A percentile compares a stretch with the other conserved stretches of the same genome.
phyloP scores from a whole-genome alignment of 2,797 vertebrate species.

The Platyrinchus mystaceus region DNA sequence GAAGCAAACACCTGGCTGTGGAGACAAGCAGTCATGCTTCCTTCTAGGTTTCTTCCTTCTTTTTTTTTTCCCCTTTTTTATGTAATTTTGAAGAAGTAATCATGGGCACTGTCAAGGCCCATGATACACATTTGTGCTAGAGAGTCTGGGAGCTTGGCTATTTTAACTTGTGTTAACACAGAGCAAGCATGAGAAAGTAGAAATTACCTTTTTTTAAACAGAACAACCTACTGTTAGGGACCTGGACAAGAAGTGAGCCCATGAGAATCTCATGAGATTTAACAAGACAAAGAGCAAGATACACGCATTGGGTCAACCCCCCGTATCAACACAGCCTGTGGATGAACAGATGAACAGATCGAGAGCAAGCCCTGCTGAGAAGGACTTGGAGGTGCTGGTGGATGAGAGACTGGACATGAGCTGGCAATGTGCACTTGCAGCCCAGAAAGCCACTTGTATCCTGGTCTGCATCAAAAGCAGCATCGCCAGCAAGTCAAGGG shows the following conservation, averaged over 20 bases:
- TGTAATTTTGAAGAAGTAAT: background rate
- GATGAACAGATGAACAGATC: background rate
- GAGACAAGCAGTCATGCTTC: background rate
- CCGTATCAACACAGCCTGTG: too few species aligned
- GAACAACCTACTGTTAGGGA: background rate
- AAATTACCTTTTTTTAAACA: background rate
- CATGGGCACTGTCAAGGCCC: background rate
- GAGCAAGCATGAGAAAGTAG: background rate
- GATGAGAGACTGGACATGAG: background rate
- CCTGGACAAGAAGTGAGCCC: background rate
- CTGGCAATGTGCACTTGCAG: background rate
- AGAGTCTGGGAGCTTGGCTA: background rate
- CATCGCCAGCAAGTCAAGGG: rapidly evolving
- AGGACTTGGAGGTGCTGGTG: too few species aligned
- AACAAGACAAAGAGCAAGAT: background rate
- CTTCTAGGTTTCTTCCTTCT: background rate
- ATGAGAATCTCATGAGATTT: background rate
- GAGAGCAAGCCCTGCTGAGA: background rate
- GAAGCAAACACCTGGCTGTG: background rate
- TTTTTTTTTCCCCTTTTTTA: background rate
- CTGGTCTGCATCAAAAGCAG: background rate
- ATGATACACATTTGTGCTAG: background rate
- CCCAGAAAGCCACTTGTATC: background rate
- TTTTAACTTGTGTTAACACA: background rate
- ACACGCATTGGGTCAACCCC: background rate